These are phyloP conservation scores for Aegithalos caudatus DNA, from an alignment of 2,113 vertebrate genomes.

Conservation along the genomic window DNA sequence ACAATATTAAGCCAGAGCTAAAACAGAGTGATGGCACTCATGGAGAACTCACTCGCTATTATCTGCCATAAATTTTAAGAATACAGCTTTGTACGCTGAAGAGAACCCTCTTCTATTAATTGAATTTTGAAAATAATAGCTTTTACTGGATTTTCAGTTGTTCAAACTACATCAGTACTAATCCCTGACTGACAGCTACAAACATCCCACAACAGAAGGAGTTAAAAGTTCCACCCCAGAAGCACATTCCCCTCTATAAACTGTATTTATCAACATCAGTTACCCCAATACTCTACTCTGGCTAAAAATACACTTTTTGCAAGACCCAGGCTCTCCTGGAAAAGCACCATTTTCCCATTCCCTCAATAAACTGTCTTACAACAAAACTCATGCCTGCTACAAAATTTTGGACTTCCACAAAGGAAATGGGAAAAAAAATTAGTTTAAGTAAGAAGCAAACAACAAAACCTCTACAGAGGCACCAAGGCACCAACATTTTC, in stretches of 20 bases:
- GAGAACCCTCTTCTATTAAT: background rate
- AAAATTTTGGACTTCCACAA: background rate
- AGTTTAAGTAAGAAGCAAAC: background rate
- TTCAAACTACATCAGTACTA: background rate
- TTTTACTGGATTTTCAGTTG: background rate
- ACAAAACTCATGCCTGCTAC: background rate
- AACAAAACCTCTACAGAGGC: background rate
- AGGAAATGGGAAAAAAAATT: background rate
- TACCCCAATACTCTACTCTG: background rate
- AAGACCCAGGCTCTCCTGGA: background rate
- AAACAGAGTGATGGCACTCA: background rate
- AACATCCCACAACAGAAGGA: background rate
- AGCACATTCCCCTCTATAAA: background rate
- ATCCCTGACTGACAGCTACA: background rate
- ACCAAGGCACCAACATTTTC: background rate
- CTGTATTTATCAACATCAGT: background rate
- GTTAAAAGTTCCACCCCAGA: background rate
- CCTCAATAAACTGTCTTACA: background rate
- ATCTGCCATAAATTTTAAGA: background rate
- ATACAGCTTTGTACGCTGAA: background rate
- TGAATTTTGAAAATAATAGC: background rate
- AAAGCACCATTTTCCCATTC: background rate
- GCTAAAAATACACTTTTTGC: background rate
- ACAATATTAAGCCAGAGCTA: background rate
- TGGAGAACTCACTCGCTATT: background rate